Conservation (phyloP, 2,888 invertebrate genomes). For the Apodemia hepburni region DNA sequence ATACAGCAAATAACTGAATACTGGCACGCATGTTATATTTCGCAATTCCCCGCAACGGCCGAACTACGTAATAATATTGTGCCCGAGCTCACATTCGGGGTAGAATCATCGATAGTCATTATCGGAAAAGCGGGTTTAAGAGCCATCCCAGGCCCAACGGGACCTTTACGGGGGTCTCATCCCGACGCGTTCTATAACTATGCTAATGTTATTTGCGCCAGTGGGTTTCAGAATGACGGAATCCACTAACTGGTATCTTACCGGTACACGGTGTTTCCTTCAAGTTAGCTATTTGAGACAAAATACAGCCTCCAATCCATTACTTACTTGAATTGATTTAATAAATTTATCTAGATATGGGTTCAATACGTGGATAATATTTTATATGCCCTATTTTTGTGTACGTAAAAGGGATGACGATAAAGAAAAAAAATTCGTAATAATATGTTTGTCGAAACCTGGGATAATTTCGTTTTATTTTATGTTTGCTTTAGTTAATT, state of each 20-base stretch:
- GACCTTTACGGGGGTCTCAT: conserved; percentile 76
- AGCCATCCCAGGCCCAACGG: conserved; percentile 68
- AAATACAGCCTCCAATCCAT: background rate
- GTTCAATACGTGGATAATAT: too few species aligned
- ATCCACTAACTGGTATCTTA: conserved; percentile 19
- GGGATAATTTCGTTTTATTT: too few species aligned
- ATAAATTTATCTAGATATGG: too few species aligned
- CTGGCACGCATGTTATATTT: conserved; percentile 60
- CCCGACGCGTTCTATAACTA: conserved; percentile 76
- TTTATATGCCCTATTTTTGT: too few species aligned
- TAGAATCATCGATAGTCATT: conserved; percentile 78
- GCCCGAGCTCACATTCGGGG: conserved; percentile 64
- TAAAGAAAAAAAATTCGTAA: too few species aligned
- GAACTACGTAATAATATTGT: conserved; percentile 76
- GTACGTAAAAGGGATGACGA: too few species aligned
- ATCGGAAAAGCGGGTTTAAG: conserved; percentile 77
- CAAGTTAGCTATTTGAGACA: conserved; percentile 2
- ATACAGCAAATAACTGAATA: conserved; percentile 59
- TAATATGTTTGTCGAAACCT: too few species aligned
- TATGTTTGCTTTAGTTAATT: too few species aligned
- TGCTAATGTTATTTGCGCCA: conserved; percentile 44
- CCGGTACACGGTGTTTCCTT: conserved; percentile 8
- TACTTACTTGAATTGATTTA: background rate
- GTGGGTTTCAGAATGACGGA: conserved; percentile 28
- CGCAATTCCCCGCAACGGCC: conserved; percentile 66